A percentile compares a stretch with the other conserved stretches of the same genome.
These are phyloP conservation scores for Lycocerus yunnanus DNA, from an alignment of 2,888 invertebrate species.

Conservation along the genomic window DNA sequence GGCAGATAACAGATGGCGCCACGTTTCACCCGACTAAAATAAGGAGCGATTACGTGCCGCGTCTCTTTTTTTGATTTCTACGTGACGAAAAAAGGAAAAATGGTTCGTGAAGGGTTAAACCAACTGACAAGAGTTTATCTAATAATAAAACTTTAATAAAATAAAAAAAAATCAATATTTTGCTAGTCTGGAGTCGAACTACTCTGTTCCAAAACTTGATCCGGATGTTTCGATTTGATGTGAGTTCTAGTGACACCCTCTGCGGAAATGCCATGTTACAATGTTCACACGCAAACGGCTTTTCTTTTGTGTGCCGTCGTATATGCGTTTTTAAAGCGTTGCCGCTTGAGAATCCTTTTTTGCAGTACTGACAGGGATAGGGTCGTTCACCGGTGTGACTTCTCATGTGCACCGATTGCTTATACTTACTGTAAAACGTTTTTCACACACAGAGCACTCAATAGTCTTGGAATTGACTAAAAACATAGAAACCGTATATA, in stretches of 20 bases:
- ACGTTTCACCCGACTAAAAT: not conserved
- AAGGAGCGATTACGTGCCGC: not conserved
- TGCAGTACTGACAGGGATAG: slow-evolving; percentile 18
- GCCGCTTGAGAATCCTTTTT: slow-evolving; percentile 21
- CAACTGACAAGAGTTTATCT: not conserved
- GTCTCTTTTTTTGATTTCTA: not conserved
- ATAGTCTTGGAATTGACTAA: slow-evolving; percentile 1
- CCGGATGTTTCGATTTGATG: slow-evolving; percentile 20
- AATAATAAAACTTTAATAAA: not conserved
- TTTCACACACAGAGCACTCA: slow-evolving; percentile 19
- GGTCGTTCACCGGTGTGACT: slow-evolving; percentile 26
- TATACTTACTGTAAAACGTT: slow-evolving; percentile 7
- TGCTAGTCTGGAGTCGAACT: not conserved
- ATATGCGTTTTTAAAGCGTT: slow-evolving; percentile 22
- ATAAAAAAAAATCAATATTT: not conserved
- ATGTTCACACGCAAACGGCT: slow-evolving; percentile 21
- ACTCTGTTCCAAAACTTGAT: not conserved
- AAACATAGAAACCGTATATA: not conserved
- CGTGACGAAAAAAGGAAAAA: not conserved
- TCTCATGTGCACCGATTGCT: slow-evolving; percentile 17
- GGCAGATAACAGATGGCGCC: not conserved
- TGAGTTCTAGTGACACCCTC: slow-evolving; percentile 20
- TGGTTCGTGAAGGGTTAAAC: not conserved
- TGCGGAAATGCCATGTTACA: slow-evolving; percentile 23
- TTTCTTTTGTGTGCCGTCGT: slow-evolving; percentile 25